Conservation (phyloP, 2,797 vertebrate species). For the Clamator glandarius region DNA sequence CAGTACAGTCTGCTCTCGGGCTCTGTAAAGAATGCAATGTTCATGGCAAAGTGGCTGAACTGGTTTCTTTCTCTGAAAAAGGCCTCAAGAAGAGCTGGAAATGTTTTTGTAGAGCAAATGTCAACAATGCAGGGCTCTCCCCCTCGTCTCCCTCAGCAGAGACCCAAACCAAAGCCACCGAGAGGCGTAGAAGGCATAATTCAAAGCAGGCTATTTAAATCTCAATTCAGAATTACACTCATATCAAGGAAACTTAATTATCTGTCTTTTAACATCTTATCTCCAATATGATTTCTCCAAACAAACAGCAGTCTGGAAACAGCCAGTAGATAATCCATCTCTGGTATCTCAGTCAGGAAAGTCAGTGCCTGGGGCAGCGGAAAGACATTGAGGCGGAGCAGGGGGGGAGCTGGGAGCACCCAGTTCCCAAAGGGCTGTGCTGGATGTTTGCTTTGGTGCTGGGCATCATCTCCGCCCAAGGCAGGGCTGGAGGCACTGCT, state of each 20-base stretch:
- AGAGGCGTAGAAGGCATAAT: background rate
- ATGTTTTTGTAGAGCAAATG: constrained; percentile 62
- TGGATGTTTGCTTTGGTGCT: background rate
- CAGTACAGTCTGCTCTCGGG: background rate
- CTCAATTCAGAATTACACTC: constrained; percentile 37
- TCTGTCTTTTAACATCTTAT: constrained; percentile 61
- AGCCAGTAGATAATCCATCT: constrained; percentile 42
- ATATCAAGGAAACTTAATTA: constrained; percentile 49
- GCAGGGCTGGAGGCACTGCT: background rate
- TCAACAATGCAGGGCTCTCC: constrained; percentile 49
- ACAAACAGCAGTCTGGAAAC: constrained; percentile 59
- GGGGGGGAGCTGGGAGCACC: background rate
- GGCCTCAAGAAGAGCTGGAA: constrained; percentile 56
- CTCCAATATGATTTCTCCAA: constrained; percentile 54
- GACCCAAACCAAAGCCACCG: background rate
- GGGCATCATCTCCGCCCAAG: background rate
- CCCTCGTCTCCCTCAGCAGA: background rate
- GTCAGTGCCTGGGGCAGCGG: background rate
- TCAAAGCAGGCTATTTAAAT: constrained; percentile 56
- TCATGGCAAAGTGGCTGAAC: constrained; percentile 57
- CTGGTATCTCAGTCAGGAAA: constrained; percentile 1
- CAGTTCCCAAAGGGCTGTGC: background rate
- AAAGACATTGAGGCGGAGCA: background rate
- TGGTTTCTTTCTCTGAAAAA: constrained; percentile 59
- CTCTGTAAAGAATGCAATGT: background rate